phyloP scores from a whole-genome alignment of 30 jellyfish, hydroid and myxozoan genomes.

The Hydractinia echinata region DNA sequence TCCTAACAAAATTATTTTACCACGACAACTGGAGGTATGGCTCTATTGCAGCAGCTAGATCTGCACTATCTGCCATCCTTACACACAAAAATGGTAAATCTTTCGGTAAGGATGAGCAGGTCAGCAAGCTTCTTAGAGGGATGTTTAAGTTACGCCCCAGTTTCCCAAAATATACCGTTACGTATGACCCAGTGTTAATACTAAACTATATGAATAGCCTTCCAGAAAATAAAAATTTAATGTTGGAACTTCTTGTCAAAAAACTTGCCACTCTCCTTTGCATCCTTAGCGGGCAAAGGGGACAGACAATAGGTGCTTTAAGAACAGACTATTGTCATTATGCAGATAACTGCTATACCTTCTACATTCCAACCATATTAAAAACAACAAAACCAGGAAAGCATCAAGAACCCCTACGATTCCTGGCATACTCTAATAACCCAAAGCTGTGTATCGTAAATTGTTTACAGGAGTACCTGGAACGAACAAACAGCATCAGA shows the following conservation, averaged over 20 bases:
- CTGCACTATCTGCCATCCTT: conserved; percentile 35
- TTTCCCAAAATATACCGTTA: conserved; percentile 37
- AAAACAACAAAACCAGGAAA: conserved; percentile 43
- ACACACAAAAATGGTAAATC: conserved; percentile 21
- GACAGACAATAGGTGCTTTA: conserved; percentile 36
- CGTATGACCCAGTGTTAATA: conserved; percentile 24
- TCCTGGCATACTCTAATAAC: not conserved
- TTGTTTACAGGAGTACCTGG: conserved; percentile 13
- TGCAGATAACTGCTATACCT: conserved; percentile 22
- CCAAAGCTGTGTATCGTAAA: conserved; percentile 34
- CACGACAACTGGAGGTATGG: too few species aligned
- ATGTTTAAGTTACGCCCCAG: conserved; percentile 33
- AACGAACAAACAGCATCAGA: conserved; percentile 16
- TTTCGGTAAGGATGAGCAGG: conserved; percentile 36
- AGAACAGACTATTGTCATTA: conserved; percentile 5
- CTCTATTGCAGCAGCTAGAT: conserved; percentile 28
- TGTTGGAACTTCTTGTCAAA: not conserved
- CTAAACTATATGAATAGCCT: conserved; percentile 17
- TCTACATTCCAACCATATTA: not conserved
- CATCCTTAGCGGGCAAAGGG: conserved; percentile 29
- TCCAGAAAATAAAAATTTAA: not conserved
- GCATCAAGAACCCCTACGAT: conserved; percentile 33
- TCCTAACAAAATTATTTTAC: too few species aligned
- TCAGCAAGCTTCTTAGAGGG: conserved; percentile 32
- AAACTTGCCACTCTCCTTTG: conserved; percentile 30